Conservation (phyloP, 2,113 vertebrate genomes). For the Sterna hirundo region DNA sequence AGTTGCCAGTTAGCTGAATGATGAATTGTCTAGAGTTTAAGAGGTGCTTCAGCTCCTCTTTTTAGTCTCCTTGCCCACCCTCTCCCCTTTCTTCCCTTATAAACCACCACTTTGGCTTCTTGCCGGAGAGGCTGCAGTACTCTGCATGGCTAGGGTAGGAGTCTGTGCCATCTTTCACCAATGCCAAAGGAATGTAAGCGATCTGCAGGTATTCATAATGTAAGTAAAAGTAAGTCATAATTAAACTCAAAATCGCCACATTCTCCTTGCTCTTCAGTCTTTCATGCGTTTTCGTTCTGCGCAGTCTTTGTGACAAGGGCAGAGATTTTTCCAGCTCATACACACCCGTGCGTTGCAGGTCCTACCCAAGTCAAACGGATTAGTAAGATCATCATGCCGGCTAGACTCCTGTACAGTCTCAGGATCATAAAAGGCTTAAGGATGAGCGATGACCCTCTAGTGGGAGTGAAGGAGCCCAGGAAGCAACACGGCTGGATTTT, state of each 20-base stretch:
- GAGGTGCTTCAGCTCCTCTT: not conserved
- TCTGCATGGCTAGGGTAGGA: not conserved
- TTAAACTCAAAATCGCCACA: not conserved
- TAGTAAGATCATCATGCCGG: not conserved
- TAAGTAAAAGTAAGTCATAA: not conserved
- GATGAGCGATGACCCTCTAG: not conserved
- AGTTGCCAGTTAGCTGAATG: not conserved
- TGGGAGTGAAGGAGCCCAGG: not conserved
- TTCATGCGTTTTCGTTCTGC: not conserved
- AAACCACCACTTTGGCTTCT: not conserved
- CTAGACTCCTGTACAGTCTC: not conserved
- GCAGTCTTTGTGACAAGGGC: not conserved
- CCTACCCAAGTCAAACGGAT: not conserved
- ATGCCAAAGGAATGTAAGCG: not conserved
- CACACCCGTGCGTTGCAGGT: accelerated
- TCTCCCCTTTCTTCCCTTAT: not conserved
- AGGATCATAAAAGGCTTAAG: not conserved
- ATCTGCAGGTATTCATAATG: not conserved
- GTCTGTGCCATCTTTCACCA: not conserved
- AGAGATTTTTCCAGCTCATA: not conserved
- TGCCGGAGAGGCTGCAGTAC: not conserved
- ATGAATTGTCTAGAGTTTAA: not conserved
- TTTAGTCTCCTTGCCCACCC: not conserved
- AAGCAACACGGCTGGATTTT: not conserved
- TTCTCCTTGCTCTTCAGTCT: not conserved